Base-by-base conservation (phyloP, 2,113 vertebrate species). In the Strix uralensis region DNA sequence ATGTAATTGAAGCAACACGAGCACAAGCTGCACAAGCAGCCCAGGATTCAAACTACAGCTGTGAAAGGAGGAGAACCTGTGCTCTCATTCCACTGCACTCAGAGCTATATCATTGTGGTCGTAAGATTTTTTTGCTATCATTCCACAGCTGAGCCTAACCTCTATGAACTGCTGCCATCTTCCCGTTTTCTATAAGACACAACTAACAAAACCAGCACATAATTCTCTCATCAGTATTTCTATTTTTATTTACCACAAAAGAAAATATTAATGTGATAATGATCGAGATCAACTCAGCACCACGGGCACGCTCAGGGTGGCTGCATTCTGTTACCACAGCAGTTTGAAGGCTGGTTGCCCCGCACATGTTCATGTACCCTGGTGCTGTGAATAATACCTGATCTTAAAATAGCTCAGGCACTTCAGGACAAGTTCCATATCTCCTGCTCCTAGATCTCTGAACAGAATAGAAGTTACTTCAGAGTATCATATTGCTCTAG, bases 381-480 rank as follows among this genome's bases (percentile, higher is more conserved):
- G 2, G 29, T 83, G 82, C 44, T 78, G 51, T 66, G 78, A 91
- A 85, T 86, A 77, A 79, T 34, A 47, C 40, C 49, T 80, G 42
- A 83, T 97, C 96, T 88, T 85, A 97, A 97, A 98, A 97, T 92
- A 98, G 94, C 38, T 73, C 84, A 7, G 80, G 58, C 94, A 90
- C 94, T 93, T 95, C 73, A 98, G 96, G 93, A 97, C 95, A 93
- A 90, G 62, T 73, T 85, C 67, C 61, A 1, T 44, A 74, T 69
- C 94, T 93, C 88, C 58, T 38, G 77, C 57, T 90, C 69, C 81
- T 7, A 23, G 81, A 77, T 51, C 90, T 94, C 88, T 22, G 40
- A 73, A 83, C 0, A 10, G 79, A 92, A 84, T 47, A 91, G 73
- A 27, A 78, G 58, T 44, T 71, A 88, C 88, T 93, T 90, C 72